phyloP scores from a whole-genome alignment of 2,888 invertebrate species.

The Folsomia manolachei region DNA sequence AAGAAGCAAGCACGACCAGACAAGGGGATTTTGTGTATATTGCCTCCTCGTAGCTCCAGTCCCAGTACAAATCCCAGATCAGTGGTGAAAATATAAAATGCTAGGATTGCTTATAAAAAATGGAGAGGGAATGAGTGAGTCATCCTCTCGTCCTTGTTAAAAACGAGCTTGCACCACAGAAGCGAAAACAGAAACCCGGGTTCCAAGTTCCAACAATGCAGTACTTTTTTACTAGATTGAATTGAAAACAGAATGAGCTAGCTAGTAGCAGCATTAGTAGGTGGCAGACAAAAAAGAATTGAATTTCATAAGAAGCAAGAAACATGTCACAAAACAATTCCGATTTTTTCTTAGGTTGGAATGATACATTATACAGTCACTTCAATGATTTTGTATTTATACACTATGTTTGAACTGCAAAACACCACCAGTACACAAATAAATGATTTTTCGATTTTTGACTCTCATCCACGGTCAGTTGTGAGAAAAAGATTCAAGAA shows the following conservation, averaged over 20 bases:
- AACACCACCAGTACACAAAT: too few relatives aligned
- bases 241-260: background rate
- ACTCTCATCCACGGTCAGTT: too few relatives aligned
- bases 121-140: slow-evolving; percentile 13
- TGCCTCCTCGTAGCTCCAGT: background rate
- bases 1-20: too few relatives aligned
- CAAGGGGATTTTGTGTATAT: too few relatives aligned
- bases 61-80: slow-evolving; percentile 10
- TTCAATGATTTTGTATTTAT: too few relatives aligned
- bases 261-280: background rate
- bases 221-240: background rate
- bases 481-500: too few relatives aligned
- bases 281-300: background rate
- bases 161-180: background rate
- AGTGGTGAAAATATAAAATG: background rate
- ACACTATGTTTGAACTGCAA: too few relatives aligned
- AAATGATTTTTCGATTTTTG: too few relatives aligned
- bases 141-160: slow-evolving; percentile 6
- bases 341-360: too few relatives aligned
- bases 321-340: background rate
- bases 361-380: too few relatives aligned
- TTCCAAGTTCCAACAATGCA: too few relatives aligned
- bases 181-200: background rate
- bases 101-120: slow-evolving; percentile 19
- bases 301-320: background rate